Percentiles rank a stretch among this genome's conserved stretches.
These are phyloP conservation scores for Grammomys surdaster DNA, from an alignment of 2,113 vertebrate species.

Conservation along the genomic window DNA sequence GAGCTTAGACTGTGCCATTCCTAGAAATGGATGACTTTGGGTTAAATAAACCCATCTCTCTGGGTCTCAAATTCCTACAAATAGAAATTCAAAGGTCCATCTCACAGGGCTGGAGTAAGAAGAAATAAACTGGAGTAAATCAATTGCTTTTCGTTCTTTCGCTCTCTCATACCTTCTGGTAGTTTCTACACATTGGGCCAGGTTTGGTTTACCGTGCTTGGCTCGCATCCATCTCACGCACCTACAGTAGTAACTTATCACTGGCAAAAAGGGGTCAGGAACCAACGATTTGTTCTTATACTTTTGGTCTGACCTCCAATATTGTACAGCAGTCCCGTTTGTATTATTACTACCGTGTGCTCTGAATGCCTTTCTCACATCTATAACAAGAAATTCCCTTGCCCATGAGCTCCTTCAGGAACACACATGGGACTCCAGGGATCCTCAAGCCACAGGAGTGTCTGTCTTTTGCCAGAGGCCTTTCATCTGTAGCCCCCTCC, in stretches of 20 bases:
- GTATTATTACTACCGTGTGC: not conserved
- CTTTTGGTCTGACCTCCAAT: not conserved
- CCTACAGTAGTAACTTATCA: not conserved
- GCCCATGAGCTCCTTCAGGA: not conserved
- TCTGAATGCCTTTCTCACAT: not conserved
- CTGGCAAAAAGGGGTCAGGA: not conserved
- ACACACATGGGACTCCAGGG: not conserved
- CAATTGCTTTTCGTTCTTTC: conserved; percentile 1
- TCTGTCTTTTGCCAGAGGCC: not conserved
- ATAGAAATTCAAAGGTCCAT: not conserved
- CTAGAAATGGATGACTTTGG: not conserved
- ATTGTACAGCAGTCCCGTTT: not conserved
- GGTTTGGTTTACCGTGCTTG: not conserved
- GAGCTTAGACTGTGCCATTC: not conserved
- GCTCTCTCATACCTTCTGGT: not conserved
- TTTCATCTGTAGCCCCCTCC: not conserved
- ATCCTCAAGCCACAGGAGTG: not conserved
- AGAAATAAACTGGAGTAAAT: not conserved
- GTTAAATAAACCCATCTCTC: not conserved
- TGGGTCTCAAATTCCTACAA: not conserved
- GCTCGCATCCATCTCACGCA: not conserved
- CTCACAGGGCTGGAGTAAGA: not conserved
- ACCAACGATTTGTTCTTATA: not conserved
- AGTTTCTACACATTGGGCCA: not conserved
- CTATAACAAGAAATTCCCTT: not conserved